A percentile compares a stretch with the other conserved stretches of the same genome.
Evolutionary conservation across 2,797 vertebrate species (phyloP).

Genomic region (Acipenser oxyrinchus): DNA sequence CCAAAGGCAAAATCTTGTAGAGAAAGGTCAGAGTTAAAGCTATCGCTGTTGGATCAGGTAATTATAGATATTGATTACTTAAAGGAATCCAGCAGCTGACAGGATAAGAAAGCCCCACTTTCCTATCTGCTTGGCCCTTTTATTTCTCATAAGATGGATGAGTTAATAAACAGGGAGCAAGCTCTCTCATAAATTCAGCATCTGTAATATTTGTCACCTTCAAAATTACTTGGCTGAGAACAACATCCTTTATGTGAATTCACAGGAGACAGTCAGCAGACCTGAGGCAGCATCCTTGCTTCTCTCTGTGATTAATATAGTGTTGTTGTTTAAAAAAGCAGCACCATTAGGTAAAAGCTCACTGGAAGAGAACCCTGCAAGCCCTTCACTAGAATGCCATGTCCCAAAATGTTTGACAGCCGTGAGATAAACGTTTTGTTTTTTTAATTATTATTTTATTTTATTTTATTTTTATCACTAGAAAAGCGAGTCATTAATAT

Average conservation of each 20-base stretch:
- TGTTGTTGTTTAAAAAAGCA: constrained; percentile 36
- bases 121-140: constrained; percentile 37
- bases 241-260: constrained; percentile 52
- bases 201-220: constrained; percentile 61
- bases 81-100: constrained; percentile 38
- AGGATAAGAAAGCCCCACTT: constrained; percentile 48
- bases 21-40: constrained; percentile 41
- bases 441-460: too few species aligned
- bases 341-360: constrained; percentile 30
- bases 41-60: constrained; percentile 36
- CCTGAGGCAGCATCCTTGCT: constrained; percentile 31
- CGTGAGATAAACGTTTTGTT: too few species aligned
- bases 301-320: constrained; percentile 40
- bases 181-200: constrained; percentile 55
- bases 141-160: constrained; percentile 60
- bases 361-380: constrained; percentile 15
- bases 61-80: constrained; percentile 58
- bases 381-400: neutral
- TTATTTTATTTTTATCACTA: too few species aligned
- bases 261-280: constrained; percentile 34
- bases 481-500: too few species aligned
- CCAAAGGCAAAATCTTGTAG: neutral
- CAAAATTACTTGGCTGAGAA: constrained; percentile 48
- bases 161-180: constrained; percentile 59
- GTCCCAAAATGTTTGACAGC: neutral